Evolutionary conservation across 2,797 vertebrate genomes (phyloP).

Genomic region (Rhyacichthys aspro): DNA sequence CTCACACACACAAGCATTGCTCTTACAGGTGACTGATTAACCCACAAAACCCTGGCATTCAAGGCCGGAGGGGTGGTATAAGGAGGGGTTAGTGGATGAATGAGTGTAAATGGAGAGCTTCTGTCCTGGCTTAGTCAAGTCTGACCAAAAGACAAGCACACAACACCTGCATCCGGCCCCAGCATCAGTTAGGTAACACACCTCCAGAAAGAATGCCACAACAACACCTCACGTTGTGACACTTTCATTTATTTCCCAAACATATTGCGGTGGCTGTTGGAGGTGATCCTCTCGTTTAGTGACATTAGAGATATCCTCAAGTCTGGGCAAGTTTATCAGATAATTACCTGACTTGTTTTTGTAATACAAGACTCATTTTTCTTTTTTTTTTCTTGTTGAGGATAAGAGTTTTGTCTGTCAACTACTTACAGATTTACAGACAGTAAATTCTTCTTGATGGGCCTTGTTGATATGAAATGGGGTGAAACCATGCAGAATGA

Average conservation of each 20-base stretch:
- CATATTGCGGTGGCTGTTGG: slow-evolving; percentile 15
- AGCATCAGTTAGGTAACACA: slow-evolving; percentile 32
- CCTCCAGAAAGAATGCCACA: slow-evolving; percentile 8
- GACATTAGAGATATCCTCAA: slow-evolving; percentile 13
- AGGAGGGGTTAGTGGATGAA: slow-evolving; percentile 43
- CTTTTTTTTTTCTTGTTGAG: slow-evolving; percentile 16
- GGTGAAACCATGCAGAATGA: slow-evolving; percentile 72
- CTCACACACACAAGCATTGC: slow-evolving; percentile 41
- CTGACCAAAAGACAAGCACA: slow-evolving; percentile 56
- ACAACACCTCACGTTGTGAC: slow-evolving; percentile 11
- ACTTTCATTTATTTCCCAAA: slow-evolving; percentile 9
- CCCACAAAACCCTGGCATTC: slow-evolving; percentile 54
- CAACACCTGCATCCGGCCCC: slow-evolving; percentile 53
- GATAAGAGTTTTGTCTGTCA: slow-evolving; percentile 66
- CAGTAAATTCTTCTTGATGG: slow-evolving; percentile 52
- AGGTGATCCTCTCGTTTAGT: slow-evolving; percentile 14
- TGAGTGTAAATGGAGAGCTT: slow-evolving; percentile 42
- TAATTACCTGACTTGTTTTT: slow-evolving; percentile 59
- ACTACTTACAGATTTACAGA: slow-evolving; percentile 51
- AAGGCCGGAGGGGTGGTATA: slow-evolving; percentile 24
- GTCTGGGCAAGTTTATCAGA: slow-evolving; percentile 45
- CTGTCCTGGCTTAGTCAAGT: slow-evolving; percentile 62
- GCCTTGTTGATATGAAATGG: slow-evolving; percentile 68
- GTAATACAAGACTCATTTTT: slow-evolving; percentile 43
- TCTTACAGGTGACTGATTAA: slow-evolving; percentile 76